Evolutionary conservation across 2,797 vertebrate species (phyloP).

Genomic region (Danio albolineatus): DNA sequence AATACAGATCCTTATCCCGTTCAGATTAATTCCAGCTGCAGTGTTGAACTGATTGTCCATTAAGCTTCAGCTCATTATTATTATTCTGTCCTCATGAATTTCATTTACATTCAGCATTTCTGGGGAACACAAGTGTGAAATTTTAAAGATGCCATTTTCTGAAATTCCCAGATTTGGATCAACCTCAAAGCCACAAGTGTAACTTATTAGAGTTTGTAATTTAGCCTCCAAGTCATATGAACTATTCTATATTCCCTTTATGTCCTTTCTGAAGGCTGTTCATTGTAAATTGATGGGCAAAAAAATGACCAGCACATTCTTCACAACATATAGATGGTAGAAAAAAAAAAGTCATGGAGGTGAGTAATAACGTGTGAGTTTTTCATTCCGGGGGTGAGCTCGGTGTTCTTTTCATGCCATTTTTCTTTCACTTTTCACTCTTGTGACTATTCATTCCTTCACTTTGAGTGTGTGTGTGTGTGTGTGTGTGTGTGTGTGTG

Average conservation of each 20-base stretch:
- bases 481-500: conserved; percentile 26
- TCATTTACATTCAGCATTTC: too few relatives aligned
- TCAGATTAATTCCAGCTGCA: too few relatives aligned
- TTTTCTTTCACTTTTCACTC: conserved; percentile 2
- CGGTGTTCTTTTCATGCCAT: neutral
- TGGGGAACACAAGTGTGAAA: too few relatives aligned
- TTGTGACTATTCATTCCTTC: conserved; percentile 50
- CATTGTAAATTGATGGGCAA: neutral
- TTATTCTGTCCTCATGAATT: too few relatives aligned
- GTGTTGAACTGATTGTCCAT: too few relatives aligned
- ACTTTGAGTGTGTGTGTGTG: conserved; percentile 44
- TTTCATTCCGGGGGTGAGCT: neutral
- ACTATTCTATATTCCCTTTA: neutral
- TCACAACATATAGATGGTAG: neutral
- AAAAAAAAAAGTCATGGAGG: neutral
- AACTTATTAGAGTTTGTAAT: neutral
- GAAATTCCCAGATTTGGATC: too few relatives aligned
- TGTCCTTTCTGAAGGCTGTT: neutral
- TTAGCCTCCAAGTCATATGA: neutral
- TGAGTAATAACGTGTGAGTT: neutral
- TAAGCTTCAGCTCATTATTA: too few relatives aligned
- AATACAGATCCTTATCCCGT: too few relatives aligned
- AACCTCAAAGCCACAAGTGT: neutral
- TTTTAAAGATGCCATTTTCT: too few relatives aligned
- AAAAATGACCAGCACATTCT: neutral